These are phyloP conservation scores for Chromoteleia sp. DNA, from an alignment of 2,888 invertebrate species.

Conservation along the genomic window DNA sequence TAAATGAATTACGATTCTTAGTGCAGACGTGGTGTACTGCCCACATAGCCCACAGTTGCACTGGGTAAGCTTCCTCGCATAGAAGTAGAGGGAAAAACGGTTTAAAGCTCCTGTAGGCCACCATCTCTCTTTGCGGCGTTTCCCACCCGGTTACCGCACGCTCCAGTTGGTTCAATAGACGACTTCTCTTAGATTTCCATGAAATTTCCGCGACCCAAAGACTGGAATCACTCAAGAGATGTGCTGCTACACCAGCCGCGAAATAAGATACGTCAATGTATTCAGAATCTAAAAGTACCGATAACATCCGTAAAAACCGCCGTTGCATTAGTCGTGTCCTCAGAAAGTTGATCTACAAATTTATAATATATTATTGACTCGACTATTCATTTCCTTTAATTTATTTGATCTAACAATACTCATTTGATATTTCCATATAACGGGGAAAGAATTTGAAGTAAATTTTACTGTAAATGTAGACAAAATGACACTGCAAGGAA, in stretches of 20 bases:
- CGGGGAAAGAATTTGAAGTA: too few species aligned
- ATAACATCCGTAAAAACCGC: slow-evolving; percentile 86
- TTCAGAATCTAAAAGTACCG: slow-evolving; percentile 86
- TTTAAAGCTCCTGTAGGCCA: slow-evolving; percentile 89
- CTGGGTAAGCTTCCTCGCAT: slow-evolving; percentile 87
- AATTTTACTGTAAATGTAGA: too few species aligned
- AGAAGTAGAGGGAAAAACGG: slow-evolving; percentile 89
- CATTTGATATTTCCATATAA: too few species aligned
- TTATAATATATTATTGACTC: too few species aligned
- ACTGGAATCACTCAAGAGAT: slow-evolving; percentile 87
- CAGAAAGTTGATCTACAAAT: slow-evolving; percentile 85
- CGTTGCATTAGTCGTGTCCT: slow-evolving; percentile 86
- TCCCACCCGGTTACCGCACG: slow-evolving; percentile 88
- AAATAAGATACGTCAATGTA: slow-evolving; percentile 90
- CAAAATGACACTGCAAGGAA: too few species aligned
- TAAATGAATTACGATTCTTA: slow-evolving; percentile 87
- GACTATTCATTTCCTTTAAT: too few species aligned
- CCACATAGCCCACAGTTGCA: slow-evolving; percentile 92
- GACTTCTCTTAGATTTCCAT: slow-evolving; percentile 74
- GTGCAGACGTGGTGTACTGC: slow-evolving; percentile 91
- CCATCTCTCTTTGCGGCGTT: slow-evolving; percentile 90
- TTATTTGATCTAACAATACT: too few species aligned
- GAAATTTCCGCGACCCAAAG: slow-evolving; percentile 85
- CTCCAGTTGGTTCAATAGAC: slow-evolving; percentile 83
- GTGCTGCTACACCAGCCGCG: slow-evolving; percentile 90